A percentile compares a stretch with the other conserved stretches of the same genome.
Evolutionary conservation across 2,113 vertebrate species (phyloP).

Genomic region (Calyptommatus sinebrachiatus): DNA sequence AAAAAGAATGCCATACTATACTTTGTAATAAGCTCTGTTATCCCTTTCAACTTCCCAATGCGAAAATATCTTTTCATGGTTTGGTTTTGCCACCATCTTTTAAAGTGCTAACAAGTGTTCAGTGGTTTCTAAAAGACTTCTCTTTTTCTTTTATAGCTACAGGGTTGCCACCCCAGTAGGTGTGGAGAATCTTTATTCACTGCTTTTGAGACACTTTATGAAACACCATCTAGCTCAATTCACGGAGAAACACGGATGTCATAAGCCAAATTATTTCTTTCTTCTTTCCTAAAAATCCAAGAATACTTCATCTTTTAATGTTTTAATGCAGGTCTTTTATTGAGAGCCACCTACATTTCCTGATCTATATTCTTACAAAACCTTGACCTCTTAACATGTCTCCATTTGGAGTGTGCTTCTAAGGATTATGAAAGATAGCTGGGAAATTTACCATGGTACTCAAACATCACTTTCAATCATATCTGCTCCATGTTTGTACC

Average conservation of each 20-base stretch:
- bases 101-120: constrained; percentile 68
- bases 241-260: constrained; percentile 56
- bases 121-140: constrained; percentile 56
- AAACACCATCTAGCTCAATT: constrained; percentile 60
- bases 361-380: constrained; percentile 29
- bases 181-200: constrained; percentile 68
- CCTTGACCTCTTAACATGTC: constrained; percentile 62
- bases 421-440: neutral
- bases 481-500: constrained; percentile 7
- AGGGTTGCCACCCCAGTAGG: constrained; percentile 63
- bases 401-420: constrained; percentile 39
- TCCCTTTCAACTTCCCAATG: constrained; percentile 62
- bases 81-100: constrained; percentile 54
- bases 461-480: constrained; percentile 16
- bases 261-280: constrained; percentile 52
- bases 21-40: constrained; percentile 56
- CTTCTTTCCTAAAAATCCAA: constrained; percentile 55
- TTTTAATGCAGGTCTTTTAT: constrained; percentile 62
- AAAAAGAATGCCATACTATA: constrained; percentile 35
- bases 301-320: constrained; percentile 53
- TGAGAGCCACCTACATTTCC: constrained; percentile 53
- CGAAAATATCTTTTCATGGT: constrained; percentile 58
- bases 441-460: constrained; percentile 31
- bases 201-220: constrained; percentile 63
- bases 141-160: constrained; percentile 59